These are phyloP conservation scores for Cebus imitator DNA, from an alignment of 2,113 vertebrate genomes.

Conservation along the genomic window DNA sequence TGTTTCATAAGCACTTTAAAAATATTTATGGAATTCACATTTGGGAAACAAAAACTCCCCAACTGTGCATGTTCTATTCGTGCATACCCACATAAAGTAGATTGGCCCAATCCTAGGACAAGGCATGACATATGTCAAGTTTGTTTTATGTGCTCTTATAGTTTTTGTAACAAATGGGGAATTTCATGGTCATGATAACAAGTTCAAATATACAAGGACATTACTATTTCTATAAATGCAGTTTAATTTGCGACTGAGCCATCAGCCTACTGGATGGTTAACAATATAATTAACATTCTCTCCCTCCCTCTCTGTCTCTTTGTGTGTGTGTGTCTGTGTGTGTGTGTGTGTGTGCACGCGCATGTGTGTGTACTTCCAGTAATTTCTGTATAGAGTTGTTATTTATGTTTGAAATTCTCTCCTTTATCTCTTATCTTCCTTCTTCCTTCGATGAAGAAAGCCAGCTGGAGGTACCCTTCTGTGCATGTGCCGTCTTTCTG, in stretches of 20 bases:
- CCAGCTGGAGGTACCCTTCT: not conserved
- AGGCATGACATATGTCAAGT: not conserved
- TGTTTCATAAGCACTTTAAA: constrained; percentile 43
- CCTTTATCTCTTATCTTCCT: not conserved
- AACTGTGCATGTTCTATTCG: not conserved
- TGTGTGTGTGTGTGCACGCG: not conserved
- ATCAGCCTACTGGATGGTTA: not conserved
- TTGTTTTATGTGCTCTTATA: constrained; percentile 11
- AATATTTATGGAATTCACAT: constrained; percentile 53
- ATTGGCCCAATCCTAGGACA: not conserved
- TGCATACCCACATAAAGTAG: not conserved
- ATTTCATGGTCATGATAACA: not conserved
- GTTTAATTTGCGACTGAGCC: not conserved
- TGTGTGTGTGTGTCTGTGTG: not conserved
- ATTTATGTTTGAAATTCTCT: not conserved
- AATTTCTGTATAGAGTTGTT: not conserved
- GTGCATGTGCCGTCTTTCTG: not conserved
- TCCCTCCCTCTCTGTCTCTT: not conserved
- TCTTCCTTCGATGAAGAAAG: not conserved
- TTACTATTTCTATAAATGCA: not conserved
- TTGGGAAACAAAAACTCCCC: constrained; percentile 8
- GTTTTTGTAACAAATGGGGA: not conserved
- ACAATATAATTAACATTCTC: not conserved
- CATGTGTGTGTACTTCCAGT: not conserved
- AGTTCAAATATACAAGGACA: not conserved